Conservation (phyloP, 1,140 invertebrate genomes). For the Oncopodura yosiiana region DNA sequence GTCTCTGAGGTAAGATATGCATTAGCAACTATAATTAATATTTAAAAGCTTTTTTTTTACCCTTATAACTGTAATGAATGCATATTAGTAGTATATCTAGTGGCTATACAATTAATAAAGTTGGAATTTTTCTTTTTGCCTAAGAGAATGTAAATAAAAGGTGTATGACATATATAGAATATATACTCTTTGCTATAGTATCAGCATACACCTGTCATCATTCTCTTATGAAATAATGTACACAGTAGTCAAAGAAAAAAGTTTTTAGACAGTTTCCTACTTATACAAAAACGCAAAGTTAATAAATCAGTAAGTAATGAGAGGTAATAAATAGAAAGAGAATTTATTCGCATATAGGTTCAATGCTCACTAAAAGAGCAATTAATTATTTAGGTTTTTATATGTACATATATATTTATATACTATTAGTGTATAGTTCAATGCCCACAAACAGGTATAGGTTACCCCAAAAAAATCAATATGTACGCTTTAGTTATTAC, state of each 20-base stretch:
- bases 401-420: not conserved
- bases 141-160: too few species aligned
- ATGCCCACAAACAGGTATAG: not conserved
- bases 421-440: not conserved
- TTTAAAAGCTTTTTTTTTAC: not conserved
- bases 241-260: too few species aligned
- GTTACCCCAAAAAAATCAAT: not conserved
- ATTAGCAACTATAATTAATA: not conserved
- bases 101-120: not conserved
- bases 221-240: too few species aligned
- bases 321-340: too few species aligned
- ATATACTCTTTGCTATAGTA: not conserved
- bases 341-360: too few species aligned
- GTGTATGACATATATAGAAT: not conserved
- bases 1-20: constrained; percentile 23
- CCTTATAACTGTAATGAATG: not conserved
- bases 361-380: not conserved
- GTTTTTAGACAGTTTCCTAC: too few species aligned
- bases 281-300: too few species aligned
- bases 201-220: too few species aligned
- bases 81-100: not conserved
- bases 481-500: not conserved
- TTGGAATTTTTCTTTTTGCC: too few species aligned
- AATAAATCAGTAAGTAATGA: too few species aligned
- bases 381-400: not conserved